Evolutionary conservation across 2,113 vertebrate genomes (phyloP).

Genomic region (Otocyon megalotis): DNA sequence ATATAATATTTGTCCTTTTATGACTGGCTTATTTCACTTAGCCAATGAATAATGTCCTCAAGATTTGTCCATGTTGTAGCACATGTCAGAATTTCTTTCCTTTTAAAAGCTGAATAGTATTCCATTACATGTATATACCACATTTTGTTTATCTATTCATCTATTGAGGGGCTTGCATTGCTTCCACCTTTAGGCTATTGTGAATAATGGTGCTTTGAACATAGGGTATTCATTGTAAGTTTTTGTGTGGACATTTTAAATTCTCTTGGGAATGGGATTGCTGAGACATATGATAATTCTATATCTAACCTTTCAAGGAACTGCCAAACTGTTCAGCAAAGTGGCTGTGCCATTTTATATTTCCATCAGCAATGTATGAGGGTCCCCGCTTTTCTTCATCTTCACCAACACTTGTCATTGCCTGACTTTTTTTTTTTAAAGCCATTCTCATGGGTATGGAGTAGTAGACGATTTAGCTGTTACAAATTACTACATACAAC

Average conservation of each 20-base stretch:
- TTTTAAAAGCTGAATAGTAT: not conserved
- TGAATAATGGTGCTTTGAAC: not conserved
- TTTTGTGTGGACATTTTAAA: not conserved
- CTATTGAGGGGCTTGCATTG: not conserved
- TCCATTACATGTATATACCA: not conserved
- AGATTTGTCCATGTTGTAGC: too few species aligned
- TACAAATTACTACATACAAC: not conserved
- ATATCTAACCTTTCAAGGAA: not conserved
- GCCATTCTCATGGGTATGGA: not conserved
- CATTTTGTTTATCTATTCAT: not conserved
- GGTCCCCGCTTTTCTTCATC: not conserved
- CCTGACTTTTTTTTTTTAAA: not conserved
- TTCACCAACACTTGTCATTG: not conserved
- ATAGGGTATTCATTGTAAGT: not conserved
- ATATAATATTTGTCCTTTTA: not conserved
- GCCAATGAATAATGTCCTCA: not conserved
- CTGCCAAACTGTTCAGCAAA: not conserved
- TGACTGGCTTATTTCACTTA: not conserved
- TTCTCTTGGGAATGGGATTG: not conserved
- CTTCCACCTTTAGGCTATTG: not conserved
- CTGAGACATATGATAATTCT: not conserved
- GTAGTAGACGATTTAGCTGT: not conserved
- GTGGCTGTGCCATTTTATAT: not conserved
- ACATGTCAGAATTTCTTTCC: not conserved
- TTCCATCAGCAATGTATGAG: not conserved